Evolutionary conservation across 64 coral and sea anemone genomes (phyloP), one percentile per base, ranked within the genome.

Genomic region (Astreopora myriophthalma): DNA sequence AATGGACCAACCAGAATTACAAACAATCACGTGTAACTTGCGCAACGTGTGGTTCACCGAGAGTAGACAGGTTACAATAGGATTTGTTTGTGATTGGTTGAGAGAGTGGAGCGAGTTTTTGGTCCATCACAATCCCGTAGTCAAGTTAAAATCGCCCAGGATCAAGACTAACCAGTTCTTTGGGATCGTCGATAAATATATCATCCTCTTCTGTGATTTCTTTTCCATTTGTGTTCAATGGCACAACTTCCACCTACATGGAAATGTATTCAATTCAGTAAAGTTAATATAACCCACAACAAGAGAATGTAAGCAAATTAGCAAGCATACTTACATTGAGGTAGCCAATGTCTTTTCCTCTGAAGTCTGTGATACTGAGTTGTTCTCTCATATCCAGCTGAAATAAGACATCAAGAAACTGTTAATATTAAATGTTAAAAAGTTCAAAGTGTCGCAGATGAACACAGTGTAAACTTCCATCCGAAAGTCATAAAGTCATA

Each of bases 351-450:
- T 98, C 96, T 48, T 72, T 69, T 38, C 96, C 96, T 90, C 74
- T 86, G 89, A 92, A 98, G 69, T 98, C 93, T 32, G 93, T 95
- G 70, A 98, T 90, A 29, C 84, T 95, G 1, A 98, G 93, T 13
- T 98, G 96, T 48, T 98, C 96, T 89, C 93, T 95, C 90, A 98
- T 95, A 36, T 98, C 96, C 83, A 98, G 73, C 96, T 98, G 62
- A 13, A 67, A 79, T 26, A 27, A 24, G 75, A 37, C 28, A 24
- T 24, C 22, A 64, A 23, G 6, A 64, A 64, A 26, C 23, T 64
- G 23, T 5, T 64, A 17, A 7, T 24, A 25, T 24, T 24, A 5
- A 1, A 5, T 24, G 6, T 26, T 9, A 46, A 4, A 46, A 46
- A 46, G 24, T 55, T 13, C n/a, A n/a, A 55, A 11, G 40, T 11